These are phyloP conservation scores for Mimas tiliae DNA, from an alignment of 2,888 invertebrate species.

Conservation along the genomic window DNA sequence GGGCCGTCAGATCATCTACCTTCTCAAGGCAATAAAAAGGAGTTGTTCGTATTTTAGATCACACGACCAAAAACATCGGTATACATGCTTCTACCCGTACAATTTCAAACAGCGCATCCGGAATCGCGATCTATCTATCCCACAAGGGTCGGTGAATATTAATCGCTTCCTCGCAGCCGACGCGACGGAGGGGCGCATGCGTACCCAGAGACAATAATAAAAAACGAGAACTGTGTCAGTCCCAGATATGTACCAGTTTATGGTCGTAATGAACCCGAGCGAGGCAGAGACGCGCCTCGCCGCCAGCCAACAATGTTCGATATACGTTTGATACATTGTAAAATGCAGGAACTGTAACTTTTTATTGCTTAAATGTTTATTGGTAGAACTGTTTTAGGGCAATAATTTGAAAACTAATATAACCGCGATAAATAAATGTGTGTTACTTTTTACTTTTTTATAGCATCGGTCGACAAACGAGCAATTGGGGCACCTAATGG, in stretches of 20 bases:
- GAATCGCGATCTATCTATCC: slow-evolving; percentile 61
- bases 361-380: neutral
- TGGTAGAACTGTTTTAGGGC: neutral
- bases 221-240: slow-evolving; percentile 27
- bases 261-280: slow-evolving; percentile 15
- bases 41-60: too few relatives aligned
- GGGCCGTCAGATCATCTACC: too few relatives aligned
- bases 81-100: neutral
- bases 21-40: too few relatives aligned
- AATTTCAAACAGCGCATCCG: slow-evolving; percentile 24
- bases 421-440: too few relatives aligned
- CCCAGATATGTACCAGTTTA: slow-evolving; percentile 20
- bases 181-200: slow-evolving; percentile 25
- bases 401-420: neutral
- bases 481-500: too few relatives aligned
- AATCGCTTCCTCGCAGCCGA: slow-evolving; percentile 45
- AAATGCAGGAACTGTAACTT: neutral
- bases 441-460: too few relatives aligned
- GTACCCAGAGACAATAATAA: slow-evolving; percentile 25
- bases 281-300: neutral
- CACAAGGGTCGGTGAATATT: slow-evolving; percentile 58
- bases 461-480: too few relatives aligned
- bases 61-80: too few relatives aligned
- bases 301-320: slow-evolving; percentile 12
- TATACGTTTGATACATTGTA: slow-evolving; percentile 13